Conservation (phyloP, 2,113 vertebrate species). For the Laticauda colubrina region DNA sequence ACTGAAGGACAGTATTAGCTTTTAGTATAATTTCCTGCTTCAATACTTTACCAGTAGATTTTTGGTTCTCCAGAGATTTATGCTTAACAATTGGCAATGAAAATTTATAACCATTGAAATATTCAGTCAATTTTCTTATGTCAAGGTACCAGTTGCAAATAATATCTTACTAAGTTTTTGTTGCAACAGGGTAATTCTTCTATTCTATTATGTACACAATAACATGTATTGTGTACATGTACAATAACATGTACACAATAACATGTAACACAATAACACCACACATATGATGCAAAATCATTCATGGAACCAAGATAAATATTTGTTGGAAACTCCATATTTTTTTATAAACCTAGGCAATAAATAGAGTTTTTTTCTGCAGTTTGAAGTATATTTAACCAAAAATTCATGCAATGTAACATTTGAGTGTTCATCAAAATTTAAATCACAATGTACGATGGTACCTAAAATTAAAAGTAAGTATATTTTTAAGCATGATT, state of each 20-base stretch:
- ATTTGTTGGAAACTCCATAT: slow-evolving; percentile 9
- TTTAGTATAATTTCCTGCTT: slow-evolving; percentile 8
- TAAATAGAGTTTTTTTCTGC: not conserved
- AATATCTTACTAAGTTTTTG: slow-evolving; percentile 19
- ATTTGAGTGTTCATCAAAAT: not conserved
- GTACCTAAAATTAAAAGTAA: not conserved
- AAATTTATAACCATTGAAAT: slow-evolving; percentile 13
- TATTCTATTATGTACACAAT: not conserved
- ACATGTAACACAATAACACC: too few relatives aligned
- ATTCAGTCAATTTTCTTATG: not conserved
- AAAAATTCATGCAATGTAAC: not conserved
- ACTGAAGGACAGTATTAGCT: not conserved
- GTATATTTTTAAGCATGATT: not conserved
- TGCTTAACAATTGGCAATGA: slow-evolving; percentile 16
- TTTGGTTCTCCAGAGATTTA: not conserved
- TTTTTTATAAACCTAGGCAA: not conserved
- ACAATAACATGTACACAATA: too few relatives aligned
- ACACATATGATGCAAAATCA: not conserved
- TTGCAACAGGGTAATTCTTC: not conserved
- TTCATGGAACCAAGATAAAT: not conserved
- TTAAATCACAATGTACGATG: not conserved
- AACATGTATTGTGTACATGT: not conserved
- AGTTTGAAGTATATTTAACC: not conserved
- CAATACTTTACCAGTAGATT: slow-evolving; percentile 3
- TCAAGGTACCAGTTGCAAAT: slow-evolving; percentile 5